Conservation (phyloP, 2,888 invertebrate genomes). For the Pyrocoelia pectoralis region DNA sequence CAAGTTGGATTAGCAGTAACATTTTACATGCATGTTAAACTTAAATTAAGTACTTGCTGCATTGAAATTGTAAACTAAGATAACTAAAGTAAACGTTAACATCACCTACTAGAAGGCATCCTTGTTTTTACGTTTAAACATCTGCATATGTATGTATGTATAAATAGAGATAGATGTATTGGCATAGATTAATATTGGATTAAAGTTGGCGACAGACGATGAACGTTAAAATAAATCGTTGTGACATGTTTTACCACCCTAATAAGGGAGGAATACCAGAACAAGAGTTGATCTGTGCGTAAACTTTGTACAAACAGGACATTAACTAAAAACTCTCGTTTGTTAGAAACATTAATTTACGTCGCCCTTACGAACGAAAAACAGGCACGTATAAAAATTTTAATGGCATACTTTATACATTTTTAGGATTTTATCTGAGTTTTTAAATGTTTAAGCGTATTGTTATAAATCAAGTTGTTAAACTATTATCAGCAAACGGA, state of each 20-base stretch:
- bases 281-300: conserved; percentile 34
- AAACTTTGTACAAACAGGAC: conserved; percentile 21
- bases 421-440: conserved; percentile 18
- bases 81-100: conserved; percentile 34
- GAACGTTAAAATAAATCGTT: conserved; percentile 35
- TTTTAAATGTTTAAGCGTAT: conserved; percentile 2
- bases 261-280: conserved; percentile 26
- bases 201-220: conserved; percentile 32
- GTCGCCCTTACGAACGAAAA: conserved; percentile 24
- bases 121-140: conserved; percentile 10
- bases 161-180: conserved; percentile 21
- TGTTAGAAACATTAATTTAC: conserved; percentile 27
- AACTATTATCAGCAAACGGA: too few relatives aligned
- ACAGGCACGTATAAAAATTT: conserved; percentile 23
- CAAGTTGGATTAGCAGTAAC: conserved; percentile 34
- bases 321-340: conserved; percentile 30
- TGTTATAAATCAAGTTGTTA: neutral
- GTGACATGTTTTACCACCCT: conserved; percentile 33
- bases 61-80: conserved; percentile 40
- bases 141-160: neutral
- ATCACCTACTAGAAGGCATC: conserved; percentile 17
- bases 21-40: conserved; percentile 37
- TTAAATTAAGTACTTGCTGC: conserved; percentile 39
- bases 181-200: conserved; percentile 30
- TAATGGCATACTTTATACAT: conserved; percentile 26